Conservation (phyloP, 2,888 invertebrate genomes). For the Tuberolachnus salignus region DNA sequence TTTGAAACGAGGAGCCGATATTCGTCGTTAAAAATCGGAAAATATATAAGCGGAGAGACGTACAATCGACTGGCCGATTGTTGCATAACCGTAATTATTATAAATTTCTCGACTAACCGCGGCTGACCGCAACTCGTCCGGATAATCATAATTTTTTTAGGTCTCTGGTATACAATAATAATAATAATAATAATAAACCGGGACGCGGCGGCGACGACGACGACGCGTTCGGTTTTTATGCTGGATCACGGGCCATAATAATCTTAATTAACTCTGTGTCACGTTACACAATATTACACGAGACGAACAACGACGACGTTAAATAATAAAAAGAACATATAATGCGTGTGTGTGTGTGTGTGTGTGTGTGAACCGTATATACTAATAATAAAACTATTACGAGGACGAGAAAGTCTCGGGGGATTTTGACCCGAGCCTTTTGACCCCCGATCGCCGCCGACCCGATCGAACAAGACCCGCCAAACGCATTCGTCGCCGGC, state of each 20-base stretch:
- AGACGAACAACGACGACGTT: neutral
- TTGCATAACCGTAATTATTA: too few species aligned
- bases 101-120: too few species aligned
- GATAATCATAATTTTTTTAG: too few species aligned
- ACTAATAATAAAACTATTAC: neutral
- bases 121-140: too few species aligned
- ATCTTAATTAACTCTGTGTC: conserved; percentile 49
- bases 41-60: too few species aligned
- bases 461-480: conserved; percentile 5
- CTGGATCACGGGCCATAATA: conserved; percentile 45
- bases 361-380: neutral
- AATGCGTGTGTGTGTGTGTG: neutral
- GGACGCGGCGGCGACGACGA: neutral
- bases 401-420: conserved; percentile 46
- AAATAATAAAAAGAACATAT: neutral
- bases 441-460: conserved; percentile 24
- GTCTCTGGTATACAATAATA: conserved; percentile 20
- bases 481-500: neutral
- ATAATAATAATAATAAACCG: conserved; percentile 18
- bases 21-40: too few species aligned
- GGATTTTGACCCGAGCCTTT: conserved; percentile 21
- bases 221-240: conserved; percentile 24
- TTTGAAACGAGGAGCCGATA: too few species aligned
- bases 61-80: too few species aligned
- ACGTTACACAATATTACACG: conserved; percentile 23